Base-by-base conservation (phyloP, 2,888 invertebrate species). In the Calliphora vomitoria region DNA sequence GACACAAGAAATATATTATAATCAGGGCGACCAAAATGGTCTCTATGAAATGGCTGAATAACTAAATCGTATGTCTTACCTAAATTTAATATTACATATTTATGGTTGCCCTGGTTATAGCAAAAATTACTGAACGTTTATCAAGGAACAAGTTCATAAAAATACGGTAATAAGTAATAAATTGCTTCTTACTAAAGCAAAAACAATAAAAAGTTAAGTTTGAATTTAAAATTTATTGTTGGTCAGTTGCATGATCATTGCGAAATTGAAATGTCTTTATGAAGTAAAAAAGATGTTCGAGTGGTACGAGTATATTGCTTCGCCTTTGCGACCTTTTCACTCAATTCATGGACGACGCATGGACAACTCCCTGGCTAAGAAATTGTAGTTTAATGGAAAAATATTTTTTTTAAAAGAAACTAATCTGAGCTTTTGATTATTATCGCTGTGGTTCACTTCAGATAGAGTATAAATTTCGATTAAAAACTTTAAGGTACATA, bases 311-410 rank as follows among this genome's bases (percentile, higher is more conserved):
- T 35, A 18, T 71, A 35, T 71, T 60, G 58, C 50, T 74, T 79
- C 69, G 41, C 71, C 83, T 53, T 72, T 69, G 55, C 76, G 55
- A 66, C 76, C 82, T 55, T 79, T 87, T 89, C 50, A 55, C 44
- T 58, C 66, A 66, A 66, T 41, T 41, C 11, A 15, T 47, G 41
- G 11, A 71, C 41, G 11, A 71, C n/a, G 55, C 8, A 68, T 68
- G n/a, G 25, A 35, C 25, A 2, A n/a, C 25, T 13, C n/a, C 50
- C 47, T 15, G 13, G 18, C 35, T 79, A 64, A 55, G 82, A 89
- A 87, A 85, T 86, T 86, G 85, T 87, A 89, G 72, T 88, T 89
- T 87, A 88, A 89, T 87, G 85, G 82, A 89, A 87, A 89, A 89
- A 66, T 82, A 55, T 80, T 82, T 82, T 82, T 82, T 78, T 82